These are phyloP conservation scores for Thamnaconus septentrionalis DNA, from an alignment of 2,113 vertebrate genomes.

Conservation along the genomic window DNA sequence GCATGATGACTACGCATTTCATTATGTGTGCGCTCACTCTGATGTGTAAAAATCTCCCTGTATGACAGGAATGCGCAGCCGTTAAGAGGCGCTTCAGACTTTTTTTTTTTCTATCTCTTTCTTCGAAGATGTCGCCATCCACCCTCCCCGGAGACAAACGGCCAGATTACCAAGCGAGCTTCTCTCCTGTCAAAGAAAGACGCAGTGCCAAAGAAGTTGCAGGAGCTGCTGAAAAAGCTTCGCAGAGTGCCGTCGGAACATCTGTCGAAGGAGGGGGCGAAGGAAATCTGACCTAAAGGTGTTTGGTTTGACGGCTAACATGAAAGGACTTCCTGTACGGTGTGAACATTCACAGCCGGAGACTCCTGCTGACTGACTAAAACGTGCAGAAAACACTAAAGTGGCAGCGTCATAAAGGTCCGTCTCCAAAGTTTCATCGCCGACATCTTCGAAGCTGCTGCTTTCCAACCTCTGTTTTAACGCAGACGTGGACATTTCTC, in stretches of 20 bases:
- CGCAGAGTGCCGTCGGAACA: slow-evolving; percentile 5
- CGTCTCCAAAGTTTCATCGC: neutral
- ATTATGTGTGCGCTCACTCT: no score
- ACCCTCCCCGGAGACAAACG: neutral
- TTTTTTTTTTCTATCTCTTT: no score
- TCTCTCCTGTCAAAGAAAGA: neutral
- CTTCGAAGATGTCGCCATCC: no score
- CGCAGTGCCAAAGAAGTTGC: neutral
- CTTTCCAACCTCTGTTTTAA: no score
- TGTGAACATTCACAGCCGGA: slow-evolving; percentile 7
- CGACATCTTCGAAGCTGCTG: neutral
- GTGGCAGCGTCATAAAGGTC: neutral
- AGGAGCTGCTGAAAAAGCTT: neutral
- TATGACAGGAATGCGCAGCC: no score
- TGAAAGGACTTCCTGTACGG: slow-evolving; percentile 20
- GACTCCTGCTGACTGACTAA: neutral
- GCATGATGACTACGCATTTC: no score
- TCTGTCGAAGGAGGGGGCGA: slow-evolving; percentile 13
- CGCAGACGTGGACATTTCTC: neutral
- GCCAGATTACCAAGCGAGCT: neutral
- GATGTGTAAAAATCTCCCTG: no score
- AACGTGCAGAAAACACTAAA: neutral
- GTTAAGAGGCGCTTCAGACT: no score
- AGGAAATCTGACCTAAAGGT: slow-evolving; percentile 8
- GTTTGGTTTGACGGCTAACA: slow-evolving; percentile 16